Conservation (phyloP, 2,113 vertebrate genomes). For the Melierax canorus region DNA sequence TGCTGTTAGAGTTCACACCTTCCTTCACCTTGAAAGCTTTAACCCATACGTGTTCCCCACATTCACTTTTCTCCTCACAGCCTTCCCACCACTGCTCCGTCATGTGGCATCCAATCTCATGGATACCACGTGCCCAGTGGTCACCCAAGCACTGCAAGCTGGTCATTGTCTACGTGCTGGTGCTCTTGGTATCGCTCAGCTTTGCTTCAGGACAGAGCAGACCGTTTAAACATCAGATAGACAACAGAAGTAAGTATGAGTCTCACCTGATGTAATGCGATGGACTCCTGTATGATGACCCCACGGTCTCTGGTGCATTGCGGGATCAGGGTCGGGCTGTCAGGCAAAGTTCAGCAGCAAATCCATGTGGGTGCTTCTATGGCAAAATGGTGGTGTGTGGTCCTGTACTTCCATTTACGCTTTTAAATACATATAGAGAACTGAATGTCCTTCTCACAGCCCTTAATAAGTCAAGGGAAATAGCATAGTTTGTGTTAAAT, state of each 20-base stretch:
- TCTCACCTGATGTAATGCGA: background rate
- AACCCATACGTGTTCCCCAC: background rate
- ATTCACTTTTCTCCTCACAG: slow-evolving; percentile 7
- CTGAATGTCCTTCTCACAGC: background rate
- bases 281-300: background rate
- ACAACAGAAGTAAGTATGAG: slow-evolving; percentile 87
- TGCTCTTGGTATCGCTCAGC: slow-evolving; percentile 76
- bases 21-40: background rate
- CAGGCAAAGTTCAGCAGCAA: background rate
- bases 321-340: background rate
- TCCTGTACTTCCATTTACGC: background rate
- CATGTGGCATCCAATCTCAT: slow-evolving; percentile 53
- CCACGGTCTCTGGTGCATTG: rapidly evolving
- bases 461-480: background rate
- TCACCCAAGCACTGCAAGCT: slow-evolving; percentile 65
- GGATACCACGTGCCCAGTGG: slow-evolving; percentile 12
- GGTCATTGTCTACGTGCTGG: slow-evolving; percentile 66
- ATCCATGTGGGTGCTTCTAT: background rate
- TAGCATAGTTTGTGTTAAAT: background rate
- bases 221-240: slow-evolving; percentile 84
- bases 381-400: background rate
- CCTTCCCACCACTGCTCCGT: background rate
- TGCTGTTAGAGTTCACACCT: rapidly evolving
- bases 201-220: slow-evolving; percentile 74
- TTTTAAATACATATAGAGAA: background rate